Evolutionary conservation across 2,797 vertebrate genomes (phyloP), one percentile per base, ranked within the genome.

Genomic region (Ceryle rudis): DNA sequence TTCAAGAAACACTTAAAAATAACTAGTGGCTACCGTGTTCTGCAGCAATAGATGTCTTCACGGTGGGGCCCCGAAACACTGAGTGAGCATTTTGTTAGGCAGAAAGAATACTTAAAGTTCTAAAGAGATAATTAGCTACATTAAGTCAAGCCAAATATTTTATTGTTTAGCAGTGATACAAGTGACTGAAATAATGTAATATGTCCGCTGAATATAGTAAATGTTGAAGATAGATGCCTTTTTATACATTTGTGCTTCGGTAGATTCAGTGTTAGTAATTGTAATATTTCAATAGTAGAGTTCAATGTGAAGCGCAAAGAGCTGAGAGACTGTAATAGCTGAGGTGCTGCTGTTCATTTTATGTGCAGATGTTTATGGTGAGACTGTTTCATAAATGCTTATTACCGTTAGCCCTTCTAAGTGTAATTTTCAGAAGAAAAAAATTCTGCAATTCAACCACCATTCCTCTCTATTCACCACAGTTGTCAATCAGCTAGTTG

Each of bases 391-490:
- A 98, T 99, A 99, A 99, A 99, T 99, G 99, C 99, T 99, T 99
- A 99, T 99, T 99, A 99, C 99, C 98, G 99, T 99, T 98, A 99
- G 99, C 99, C 99, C 99, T 98, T 99, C 98, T 98, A 99, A 99
- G 99, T 99, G 98, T 99, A 99, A 99, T 99, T 99, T 99, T 99
- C 98, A 98, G 98, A 97, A 98, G 96, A 98, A 98, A 97, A 98
- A 97, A 98, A 98, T 97, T 96, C 97, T 98, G 98, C 99, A 99
- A 99, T 99, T 99, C 99, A 99, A 98, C 99, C 98, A 99, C 99
- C 99, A 99, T 99, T 99, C 98, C 99, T 99, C 99, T 99, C 99
- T 99, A 99, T 99, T 99, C 99, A 99, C 98, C 98, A 98, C 98
- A 98, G 99, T 98, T 99, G 99, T 99, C 99, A 99, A 99, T 99